Evolutionary conservation across 2,113 vertebrate genomes (phyloP).

Genomic region (Scalopus aquaticus): DNA sequence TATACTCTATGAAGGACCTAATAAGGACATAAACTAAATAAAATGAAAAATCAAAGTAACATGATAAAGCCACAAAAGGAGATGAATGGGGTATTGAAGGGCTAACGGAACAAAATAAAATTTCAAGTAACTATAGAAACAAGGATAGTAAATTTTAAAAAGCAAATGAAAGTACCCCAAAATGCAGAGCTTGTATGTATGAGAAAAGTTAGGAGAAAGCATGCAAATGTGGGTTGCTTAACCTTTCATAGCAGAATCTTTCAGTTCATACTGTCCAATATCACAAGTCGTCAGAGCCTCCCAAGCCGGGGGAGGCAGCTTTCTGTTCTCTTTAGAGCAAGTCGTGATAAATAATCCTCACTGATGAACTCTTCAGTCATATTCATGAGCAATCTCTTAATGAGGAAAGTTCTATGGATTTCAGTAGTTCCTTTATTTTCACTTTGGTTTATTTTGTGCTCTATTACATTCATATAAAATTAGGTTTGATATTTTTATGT

Average conservation of each 20-base stretch:
- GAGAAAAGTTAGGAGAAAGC: not conserved
- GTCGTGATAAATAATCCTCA: no score
- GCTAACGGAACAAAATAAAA: not conserved
- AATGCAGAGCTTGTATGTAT: not conserved
- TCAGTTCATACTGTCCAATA: not conserved
- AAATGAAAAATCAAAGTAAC: not conserved
- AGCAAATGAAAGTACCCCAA: not conserved
- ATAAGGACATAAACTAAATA: not conserved
- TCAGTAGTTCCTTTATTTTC: slow-evolving; percentile 13
- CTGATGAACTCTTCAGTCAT: not conserved
- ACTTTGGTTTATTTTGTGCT: not conserved
- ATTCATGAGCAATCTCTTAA: not conserved
- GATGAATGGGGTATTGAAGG: not conserved
- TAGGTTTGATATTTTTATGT: not conserved
- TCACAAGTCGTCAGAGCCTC: not conserved
- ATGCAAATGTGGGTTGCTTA: not conserved
- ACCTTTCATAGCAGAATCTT: not conserved
- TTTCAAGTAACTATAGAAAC: not conserved
- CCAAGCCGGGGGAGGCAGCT: not conserved
- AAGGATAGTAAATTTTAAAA: not conserved
- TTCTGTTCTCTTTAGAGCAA: no score
- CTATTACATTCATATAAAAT: not conserved
- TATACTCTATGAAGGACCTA: not conserved
- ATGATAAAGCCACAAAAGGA: not conserved
- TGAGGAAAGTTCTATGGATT: not conserved